Evolutionary conservation across 2,888 invertebrate genomes (phyloP).

Genomic region (Scaptomyza flava): DNA sequence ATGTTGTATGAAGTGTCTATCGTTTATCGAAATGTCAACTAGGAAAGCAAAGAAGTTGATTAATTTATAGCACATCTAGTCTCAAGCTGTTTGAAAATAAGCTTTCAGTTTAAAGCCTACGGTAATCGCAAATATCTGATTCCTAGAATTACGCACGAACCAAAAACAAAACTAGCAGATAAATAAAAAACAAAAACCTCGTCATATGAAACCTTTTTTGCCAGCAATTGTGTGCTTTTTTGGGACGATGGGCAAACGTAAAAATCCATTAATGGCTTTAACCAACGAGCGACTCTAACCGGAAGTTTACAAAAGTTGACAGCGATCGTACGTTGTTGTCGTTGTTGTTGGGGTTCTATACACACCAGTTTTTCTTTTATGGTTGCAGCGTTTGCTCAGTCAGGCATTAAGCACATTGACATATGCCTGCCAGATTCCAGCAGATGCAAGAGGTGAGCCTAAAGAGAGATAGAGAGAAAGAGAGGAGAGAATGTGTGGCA

Average conservation of each 20-base stretch:
- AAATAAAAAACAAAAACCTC: conserved; percentile 15
- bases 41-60: conserved; percentile 23
- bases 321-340: conserved; percentile 56
- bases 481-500: conserved; percentile 1
- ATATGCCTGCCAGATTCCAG: conserved; percentile 63
- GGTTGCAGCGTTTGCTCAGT: conserved; percentile 49
- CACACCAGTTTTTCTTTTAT: conserved; percentile 42
- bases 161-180: background rate
- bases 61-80: conserved; percentile 34
- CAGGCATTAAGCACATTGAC: conserved; percentile 77
- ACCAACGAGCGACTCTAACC: conserved; percentile 63
- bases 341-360: conserved; percentile 38
- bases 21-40: conserved; percentile 31
- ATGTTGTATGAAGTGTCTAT: conserved; percentile 13
- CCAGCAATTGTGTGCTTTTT: conserved; percentile 27
- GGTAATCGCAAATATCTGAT: conserved; percentile 27
- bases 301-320: conserved; percentile 77
- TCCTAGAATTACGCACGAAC: conserved; percentile 34
- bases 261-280: conserved; percentile 67
- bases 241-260: conserved; percentile 47
- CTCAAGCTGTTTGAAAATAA: conserved; percentile 21
- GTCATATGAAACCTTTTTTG: conserved; percentile 39
- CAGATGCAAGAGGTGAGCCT: conserved; percentile 23
- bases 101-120: conserved; percentile 26
- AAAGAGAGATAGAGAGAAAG: conserved; percentile 13